A percentile compares a stretch with the other conserved stretches of the same genome.
Conservation (phyloP, 2,113 vertebrate species). For the Vimba vimba region DNA sequence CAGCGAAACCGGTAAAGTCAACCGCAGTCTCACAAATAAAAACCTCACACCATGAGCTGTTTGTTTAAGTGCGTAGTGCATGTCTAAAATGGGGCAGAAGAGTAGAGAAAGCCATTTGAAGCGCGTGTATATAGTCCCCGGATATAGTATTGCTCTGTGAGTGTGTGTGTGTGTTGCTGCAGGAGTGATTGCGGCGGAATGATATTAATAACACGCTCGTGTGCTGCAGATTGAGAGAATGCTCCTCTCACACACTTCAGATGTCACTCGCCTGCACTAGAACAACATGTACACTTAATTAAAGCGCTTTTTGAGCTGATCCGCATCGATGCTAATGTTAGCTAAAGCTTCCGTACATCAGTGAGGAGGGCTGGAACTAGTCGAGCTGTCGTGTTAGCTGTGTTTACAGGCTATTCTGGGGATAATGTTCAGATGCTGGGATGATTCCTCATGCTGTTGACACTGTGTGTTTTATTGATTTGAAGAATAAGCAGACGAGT, state of each 20-base stretch:
- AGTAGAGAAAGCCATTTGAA: conserved; percentile 71
- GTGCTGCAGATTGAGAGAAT: conserved; percentile 69
- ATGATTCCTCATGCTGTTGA: neutral
- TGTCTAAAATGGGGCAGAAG: conserved; percentile 58
- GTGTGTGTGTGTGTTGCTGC: conserved; percentile 74
- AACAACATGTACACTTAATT: neutral
- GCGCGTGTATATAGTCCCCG: conserved; percentile 91
- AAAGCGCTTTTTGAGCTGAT: neutral
- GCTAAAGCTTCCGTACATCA: neutral
- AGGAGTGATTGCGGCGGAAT: conserved; percentile 87
- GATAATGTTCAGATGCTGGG: neutral
- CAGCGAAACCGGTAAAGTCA: conserved; percentile 87
- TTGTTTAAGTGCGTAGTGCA: conserved; percentile 54
- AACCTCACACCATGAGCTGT: conserved; percentile 62
- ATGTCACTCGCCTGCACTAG: rapidly evolving
- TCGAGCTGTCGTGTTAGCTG: neutral
- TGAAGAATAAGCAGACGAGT: neutral
- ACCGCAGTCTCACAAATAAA: conserved; percentile 74
- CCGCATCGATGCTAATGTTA: neutral
- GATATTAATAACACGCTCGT: conserved; percentile 83
- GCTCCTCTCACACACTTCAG: conserved; percentile 48
- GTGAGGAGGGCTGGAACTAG: neutral
- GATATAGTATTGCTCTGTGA: conserved; percentile 81
- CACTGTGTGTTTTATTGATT: neutral
- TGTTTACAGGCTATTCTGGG: neutral